phyloP scores from a whole-genome alignment of 2,888 invertebrate genomes.

The Eupeodes luniger region DNA sequence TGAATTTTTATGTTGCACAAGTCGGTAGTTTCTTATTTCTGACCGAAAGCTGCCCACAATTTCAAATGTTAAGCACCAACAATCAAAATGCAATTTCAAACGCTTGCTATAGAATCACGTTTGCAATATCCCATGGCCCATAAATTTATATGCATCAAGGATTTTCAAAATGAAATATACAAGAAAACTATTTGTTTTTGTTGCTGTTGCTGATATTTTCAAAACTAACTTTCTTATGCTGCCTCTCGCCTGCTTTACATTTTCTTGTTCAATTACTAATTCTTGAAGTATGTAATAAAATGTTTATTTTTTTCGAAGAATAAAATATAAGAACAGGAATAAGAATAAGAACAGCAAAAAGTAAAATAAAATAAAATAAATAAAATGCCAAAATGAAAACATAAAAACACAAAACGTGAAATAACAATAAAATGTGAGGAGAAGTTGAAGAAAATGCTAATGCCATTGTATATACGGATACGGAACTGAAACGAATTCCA shows the following conservation, averaged over 20 bases:
- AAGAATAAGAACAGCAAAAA: conserved; percentile 16
- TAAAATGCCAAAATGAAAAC: conserved; percentile 64
- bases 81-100: conserved; percentile 55
- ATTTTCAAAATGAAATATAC: conserved; percentile 28
- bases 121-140: conserved; percentile 56
- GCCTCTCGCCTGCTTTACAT: not conserved
- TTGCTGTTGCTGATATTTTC: conserved; percentile 35
- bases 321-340: conserved; percentile 39
- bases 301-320: conserved; percentile 26
- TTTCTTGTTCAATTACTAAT: conserved; percentile 22
- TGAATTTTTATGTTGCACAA: not conserved
- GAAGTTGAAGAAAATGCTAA: conserved; percentile 58
- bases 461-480: conserved; percentile 40
- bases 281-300: conserved; percentile 60
- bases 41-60: not conserved
- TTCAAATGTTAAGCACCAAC: not conserved
- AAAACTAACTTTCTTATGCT: not conserved
- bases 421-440: conserved; percentile 63
- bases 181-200: not conserved
- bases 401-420: conserved; percentile 68
- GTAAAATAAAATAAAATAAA: conserved; percentile 31
- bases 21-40: not conserved
- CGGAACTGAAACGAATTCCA: conserved; percentile 63
- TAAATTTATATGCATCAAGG: conserved; percentile 69
- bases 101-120: conserved; percentile 24